Evolutionary conservation across 2,888 invertebrate genomes (phyloP), one percentile per base, ranked within the genome.

Genomic region (Luperina testacea): DNA sequence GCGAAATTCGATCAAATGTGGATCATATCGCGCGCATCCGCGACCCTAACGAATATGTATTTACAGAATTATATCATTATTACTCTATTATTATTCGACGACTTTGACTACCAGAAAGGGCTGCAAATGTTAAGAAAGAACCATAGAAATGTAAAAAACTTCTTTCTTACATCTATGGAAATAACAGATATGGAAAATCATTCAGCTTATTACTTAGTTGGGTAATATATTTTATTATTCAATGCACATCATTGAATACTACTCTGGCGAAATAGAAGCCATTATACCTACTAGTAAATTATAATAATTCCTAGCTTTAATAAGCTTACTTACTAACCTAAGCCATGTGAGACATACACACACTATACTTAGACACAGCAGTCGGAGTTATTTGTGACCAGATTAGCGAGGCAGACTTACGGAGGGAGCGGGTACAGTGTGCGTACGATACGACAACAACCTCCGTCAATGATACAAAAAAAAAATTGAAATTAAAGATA

Each of bases 361-460:
- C 13, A 13, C 15, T 45, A 13, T 42, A 64, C 27, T 48, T 17
- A 45, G 27, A 9, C n/a, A 7, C 15, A n/a, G 74, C 15, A 27
- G 48, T 68, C 59, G 75, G 93, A 93, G 90, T 94, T 93, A 95
- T 93, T 92, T 91, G 85, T 88, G 90, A 86, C 86, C 82, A 89
- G 90, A 90, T 91, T 91, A 89, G 85, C 83, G 82, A 42, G 48
- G 80, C 77, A 81, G 80, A 86, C 72, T 79, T 64, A 77, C 69
- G 61, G 13, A 72, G 69, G 13, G 83, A n/a, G 81, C 69, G 86
- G 78, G 75, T 79, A 75, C 92, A 78, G 81, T 89, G 86, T 84
- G 1, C 9, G 24, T 9, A 80, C 78, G 75, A 70, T 32, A 86
- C 78, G 74, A n/a, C 4, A 4, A 64, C 9, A 6, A 9, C 8